Base-by-base conservation (phyloP, 2,888 invertebrate species). In the Pandemis corylana region DNA sequence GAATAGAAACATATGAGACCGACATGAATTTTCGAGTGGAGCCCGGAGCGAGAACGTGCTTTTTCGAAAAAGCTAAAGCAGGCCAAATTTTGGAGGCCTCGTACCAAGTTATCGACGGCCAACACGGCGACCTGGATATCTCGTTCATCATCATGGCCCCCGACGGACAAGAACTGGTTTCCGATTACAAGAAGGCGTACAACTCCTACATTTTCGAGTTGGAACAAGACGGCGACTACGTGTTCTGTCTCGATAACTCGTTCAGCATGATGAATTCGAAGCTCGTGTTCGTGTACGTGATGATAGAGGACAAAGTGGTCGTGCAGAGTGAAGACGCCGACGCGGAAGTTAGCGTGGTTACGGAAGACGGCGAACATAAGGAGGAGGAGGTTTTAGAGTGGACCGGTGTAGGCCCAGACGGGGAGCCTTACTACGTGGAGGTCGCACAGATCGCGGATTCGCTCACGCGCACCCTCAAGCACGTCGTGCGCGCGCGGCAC, bases 191-290 rank as follows among this genome's bases (percentile, higher is more conserved):
- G 82, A 96, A 96, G 84, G 89, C 96, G 0, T 96, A 97, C 85
- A 96, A 96, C 81, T 94, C 95, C 36, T 96, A 97, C 80, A 95
- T 96, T 69, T 88, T 96, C 76, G 95, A 96, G 66, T 94, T 96
- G 28, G 86, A 89, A 56, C 84, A 90, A 49, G 95, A 95, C 61
- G 98, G 98, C 13, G 97, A 97, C 83, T 98, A 97, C 88, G 95
- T 96, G 74, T 95, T 98, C 80, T 98, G 98, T 85, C 96, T 98
- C 88, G 98, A 98, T 88, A 98, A 98, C 86, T 96, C 96, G 0
- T 97, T 97, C 87, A 98, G 97, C 86, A 91, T 96, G 69, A 96
- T 97, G 83, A 97, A 97, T 81, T 95, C 96, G 0, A 98, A 98
- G 89, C 96, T 97, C 0, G 96, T 98, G 0, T 98, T 96, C 85